Percentiles rank a stretch among this genome's conserved stretches.
Evolutionary conservation across 1,140 invertebrate genomes (phyloP).

Genomic region (Dreissena polymorpha): DNA sequence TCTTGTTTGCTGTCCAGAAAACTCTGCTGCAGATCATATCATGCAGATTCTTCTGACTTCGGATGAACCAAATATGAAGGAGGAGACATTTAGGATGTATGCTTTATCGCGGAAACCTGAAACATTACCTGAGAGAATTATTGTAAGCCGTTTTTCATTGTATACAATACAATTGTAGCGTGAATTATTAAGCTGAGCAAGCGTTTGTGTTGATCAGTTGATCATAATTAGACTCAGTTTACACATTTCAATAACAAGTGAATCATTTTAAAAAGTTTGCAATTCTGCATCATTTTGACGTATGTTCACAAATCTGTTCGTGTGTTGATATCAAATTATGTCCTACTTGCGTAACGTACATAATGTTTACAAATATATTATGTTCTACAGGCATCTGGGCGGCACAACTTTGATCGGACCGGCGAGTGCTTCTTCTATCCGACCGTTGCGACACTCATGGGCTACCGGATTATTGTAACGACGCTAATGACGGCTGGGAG

Average conservation of each 20-base stretch:
- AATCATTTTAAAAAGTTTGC: no score
- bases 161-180: no score
- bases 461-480: constrained; percentile 66
- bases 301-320: no score
- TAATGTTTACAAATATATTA: neutral
- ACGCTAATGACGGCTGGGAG: constrained; percentile 73
- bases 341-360: no score
- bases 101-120: constrained; percentile 61
- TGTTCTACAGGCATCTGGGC: constrained; percentile 39
- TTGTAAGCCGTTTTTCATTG: constrained; percentile 45
- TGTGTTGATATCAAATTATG: no score
- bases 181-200: no score
- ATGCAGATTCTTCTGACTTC: constrained; percentile 64
- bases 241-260: no score
- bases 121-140: constrained; percentile 63
- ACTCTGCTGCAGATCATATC: constrained; percentile 90
- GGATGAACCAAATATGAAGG: constrained; percentile 25
- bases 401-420: constrained; percentile 58
- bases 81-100: constrained; percentile 67
- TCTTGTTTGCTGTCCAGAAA: constrained; percentile 92
- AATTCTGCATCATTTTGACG: no score
- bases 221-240: no score
- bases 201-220: no score
- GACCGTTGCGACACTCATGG: constrained; percentile 58
- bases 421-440: constrained; percentile 62